Base-by-base conservation (phyloP, 2,888 invertebrate genomes). In the Pammene fasciana region DNA sequence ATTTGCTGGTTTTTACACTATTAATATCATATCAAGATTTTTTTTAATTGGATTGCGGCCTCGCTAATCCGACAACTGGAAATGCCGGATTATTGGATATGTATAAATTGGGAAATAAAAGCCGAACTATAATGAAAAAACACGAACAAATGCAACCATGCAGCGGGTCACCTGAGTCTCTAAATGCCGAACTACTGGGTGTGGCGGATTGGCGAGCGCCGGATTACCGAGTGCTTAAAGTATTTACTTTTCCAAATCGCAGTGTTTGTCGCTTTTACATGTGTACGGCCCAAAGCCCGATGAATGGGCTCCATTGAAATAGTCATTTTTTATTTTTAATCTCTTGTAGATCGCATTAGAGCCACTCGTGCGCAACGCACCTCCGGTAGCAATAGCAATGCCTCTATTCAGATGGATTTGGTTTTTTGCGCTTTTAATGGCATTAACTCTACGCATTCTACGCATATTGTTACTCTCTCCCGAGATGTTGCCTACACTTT, bases 291-390 rank as follows among this genome's bases (percentile, higher is more conserved):
- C 38, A 54, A 46, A 45, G 48, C 55, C 34, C 59, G 14, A 57
- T 64, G 64, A 68, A 64, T 64, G 57, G 68, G 1, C 41, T 56
- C 26, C 16, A 55, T 68, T 64, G 36, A 43, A 52, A 50, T 64
- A 34, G 48, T 57, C 48, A 48, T 48, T 41, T 50, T 64, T 43
- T 68, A 68, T 52, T 65, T 68, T 41, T 14, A 57, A 52, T 16
- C 52, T 38, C 38, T 46, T 64, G 41, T 52, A 34, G 54, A 41
- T 67, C 67, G 60, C 60, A 67, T 61, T 65, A 52, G 52, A 43
- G 57, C 38, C 52, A 68, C 68, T 65, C 68, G 64, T 65, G 68
- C 68, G 64, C 26, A 45, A 50, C 64, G 45, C 38, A 11, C 50
- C 38, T 13, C 11, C 61, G 36, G 48, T 45, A 36, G 45, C 38